Evolutionary conservation across 2,888 invertebrate species (phyloP).

Genomic region (Bellardia bayeri): DNA sequence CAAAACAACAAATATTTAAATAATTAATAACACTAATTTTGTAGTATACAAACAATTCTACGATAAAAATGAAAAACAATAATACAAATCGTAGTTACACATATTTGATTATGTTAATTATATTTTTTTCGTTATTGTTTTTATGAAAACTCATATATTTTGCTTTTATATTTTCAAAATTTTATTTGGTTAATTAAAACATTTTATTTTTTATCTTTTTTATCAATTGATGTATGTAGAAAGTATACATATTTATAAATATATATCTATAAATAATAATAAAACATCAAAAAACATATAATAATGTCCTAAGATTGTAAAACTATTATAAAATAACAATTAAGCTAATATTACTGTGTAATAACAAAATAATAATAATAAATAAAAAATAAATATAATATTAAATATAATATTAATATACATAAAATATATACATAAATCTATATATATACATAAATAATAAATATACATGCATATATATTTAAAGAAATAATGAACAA

Average conservation of each 20-base stretch:
- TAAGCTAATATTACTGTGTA: conserved; percentile 72
- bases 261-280: conserved; percentile 31
- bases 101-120: not conserved
- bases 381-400: conserved; percentile 43
- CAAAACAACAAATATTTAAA: conserved; percentile 31
- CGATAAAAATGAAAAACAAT: not conserved
- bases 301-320: conserved; percentile 70
- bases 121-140: not conserved
- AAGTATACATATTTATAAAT: conserved; percentile 61
- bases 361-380: conserved; percentile 65
- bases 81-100: conserved; percentile 37
- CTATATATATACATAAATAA: conserved; percentile 38
- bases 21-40: conserved; percentile 52
- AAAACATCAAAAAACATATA: conserved; percentile 28
- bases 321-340: conserved; percentile 66
- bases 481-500: conserved; percentile 54
- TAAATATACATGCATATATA: conserved; percentile 57
- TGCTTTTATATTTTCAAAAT: conserved; percentile 20
- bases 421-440: conserved; percentile 59
- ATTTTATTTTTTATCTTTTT: conserved; percentile 33
- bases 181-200: conserved; percentile 21
- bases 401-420: conserved; percentile 26
- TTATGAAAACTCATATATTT: not conserved
- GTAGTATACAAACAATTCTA: conserved; percentile 56
- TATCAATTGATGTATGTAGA: conserved; percentile 62